Conservation (phyloP, 2,113 vertebrate genomes). For the Vanacampus margaritifer region DNA sequence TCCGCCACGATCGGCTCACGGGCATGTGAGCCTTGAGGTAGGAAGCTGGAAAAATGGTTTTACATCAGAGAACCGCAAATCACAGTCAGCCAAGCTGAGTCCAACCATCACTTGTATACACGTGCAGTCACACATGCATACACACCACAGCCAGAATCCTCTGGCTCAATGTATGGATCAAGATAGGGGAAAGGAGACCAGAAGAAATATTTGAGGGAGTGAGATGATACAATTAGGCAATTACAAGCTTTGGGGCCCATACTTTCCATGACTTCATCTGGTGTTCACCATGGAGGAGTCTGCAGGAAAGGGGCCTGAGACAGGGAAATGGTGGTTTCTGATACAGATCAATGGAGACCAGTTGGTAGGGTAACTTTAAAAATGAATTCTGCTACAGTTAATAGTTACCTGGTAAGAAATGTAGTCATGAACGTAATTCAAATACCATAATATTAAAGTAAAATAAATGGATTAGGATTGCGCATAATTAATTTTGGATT, state of each 20-base stretch:
- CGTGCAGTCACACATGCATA: conserved; percentile 31
- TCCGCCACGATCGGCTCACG: conserved; percentile 22
- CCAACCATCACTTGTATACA: conserved; percentile 13
- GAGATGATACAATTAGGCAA: conserved; percentile 59
- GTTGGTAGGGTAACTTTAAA: background rate
- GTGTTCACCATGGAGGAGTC: conserved; percentile 54
- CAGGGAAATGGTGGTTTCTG: conserved; percentile 47
- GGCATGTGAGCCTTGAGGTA: conserved; percentile 30
- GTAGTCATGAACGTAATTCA: too few species aligned
- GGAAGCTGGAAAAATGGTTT: conserved; percentile 33
- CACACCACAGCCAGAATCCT: conserved; percentile 24
- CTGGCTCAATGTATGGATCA: conserved; percentile 40
- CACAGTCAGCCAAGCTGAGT: conserved; percentile 28
- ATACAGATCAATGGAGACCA: conserved; percentile 47
- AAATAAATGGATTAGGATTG: too few species aligned
- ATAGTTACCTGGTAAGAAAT: too few species aligned
- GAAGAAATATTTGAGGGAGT: conserved; percentile 36
- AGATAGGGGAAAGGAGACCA: conserved; percentile 32
- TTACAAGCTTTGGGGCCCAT: conserved; percentile 49
- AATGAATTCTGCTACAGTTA: too few species aligned
- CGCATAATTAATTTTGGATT: too few species aligned
- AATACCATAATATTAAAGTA: too few species aligned
- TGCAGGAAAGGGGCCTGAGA: conserved; percentile 57
- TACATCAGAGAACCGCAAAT: conserved; percentile 51
- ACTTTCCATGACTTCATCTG: conserved; percentile 69